Conservation (phyloP, 2,888 invertebrate species). For the Anthophora plumipes region DNA sequence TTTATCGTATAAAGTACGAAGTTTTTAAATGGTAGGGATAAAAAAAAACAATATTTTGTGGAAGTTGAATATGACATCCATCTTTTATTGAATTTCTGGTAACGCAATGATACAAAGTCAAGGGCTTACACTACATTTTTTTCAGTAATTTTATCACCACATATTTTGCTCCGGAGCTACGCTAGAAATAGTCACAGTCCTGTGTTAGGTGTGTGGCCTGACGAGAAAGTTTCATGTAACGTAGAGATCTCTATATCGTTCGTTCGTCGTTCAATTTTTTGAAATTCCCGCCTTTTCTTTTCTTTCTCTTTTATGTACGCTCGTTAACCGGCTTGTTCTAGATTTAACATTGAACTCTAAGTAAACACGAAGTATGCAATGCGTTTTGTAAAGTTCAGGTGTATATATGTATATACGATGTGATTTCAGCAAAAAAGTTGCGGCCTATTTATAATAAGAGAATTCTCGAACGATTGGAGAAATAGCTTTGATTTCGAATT, state of each 20-base stretch:
- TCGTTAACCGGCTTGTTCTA: slow-evolving; percentile 26
- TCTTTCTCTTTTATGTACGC: slow-evolving; percentile 12
- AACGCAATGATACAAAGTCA: slow-evolving; percentile 64
- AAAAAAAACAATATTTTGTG: not conserved
- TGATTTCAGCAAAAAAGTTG: slow-evolving; percentile 21
- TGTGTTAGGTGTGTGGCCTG: slow-evolving; percentile 29
- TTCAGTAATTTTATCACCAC: slow-evolving; percentile 37
- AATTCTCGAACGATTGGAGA: slow-evolving; percentile 8
- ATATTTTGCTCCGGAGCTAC: slow-evolving; percentile 42
- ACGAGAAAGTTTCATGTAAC: slow-evolving; percentile 23
- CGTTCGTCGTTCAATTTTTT: not conserved
- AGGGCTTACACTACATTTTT: slow-evolving; percentile 45
- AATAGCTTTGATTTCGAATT: slow-evolving; percentile 11
- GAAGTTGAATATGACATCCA: slow-evolving; percentile 52
- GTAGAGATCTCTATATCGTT: slow-evolving; percentile 5
- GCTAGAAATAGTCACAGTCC: slow-evolving; percentile 54
- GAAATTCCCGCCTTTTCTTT: slow-evolving; percentile 1
- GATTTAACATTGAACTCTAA: slow-evolving; percentile 42
- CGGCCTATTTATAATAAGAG: slow-evolving; percentile 2
- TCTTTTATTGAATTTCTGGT: slow-evolving; percentile 61
- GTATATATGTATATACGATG: not conserved
- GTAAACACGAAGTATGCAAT: slow-evolving; percentile 37
- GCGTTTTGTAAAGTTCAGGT: slow-evolving; percentile 22
- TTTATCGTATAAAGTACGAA: too few relatives aligned
- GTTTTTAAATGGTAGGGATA: too few relatives aligned